Evolutionary conservation across 2,797 vertebrate species (phyloP).

Genomic region (Lutjanus campechanus): DNA sequence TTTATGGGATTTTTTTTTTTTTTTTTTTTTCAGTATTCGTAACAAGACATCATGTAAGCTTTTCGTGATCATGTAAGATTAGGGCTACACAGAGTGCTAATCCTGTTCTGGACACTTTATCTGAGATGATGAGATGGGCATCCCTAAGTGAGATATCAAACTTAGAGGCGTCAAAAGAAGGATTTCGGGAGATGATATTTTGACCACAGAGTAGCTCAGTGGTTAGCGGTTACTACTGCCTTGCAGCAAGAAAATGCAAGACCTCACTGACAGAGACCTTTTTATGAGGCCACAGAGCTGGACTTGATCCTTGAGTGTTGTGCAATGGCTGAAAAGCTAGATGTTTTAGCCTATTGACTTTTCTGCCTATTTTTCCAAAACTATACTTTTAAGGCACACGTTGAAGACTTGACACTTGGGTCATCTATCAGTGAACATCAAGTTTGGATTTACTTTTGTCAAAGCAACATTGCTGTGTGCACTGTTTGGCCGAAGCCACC

Average conservation of each 20-base stretch:
- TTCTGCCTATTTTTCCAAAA: too few species aligned
- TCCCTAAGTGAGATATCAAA: constrained; percentile 11
- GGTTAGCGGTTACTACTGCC: constrained; percentile 7
- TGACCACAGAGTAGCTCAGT: constrained; percentile 15
- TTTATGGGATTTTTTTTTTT: constrained; percentile 51
- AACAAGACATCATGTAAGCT: constrained; percentile 49
- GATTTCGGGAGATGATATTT: constrained; percentile 27
- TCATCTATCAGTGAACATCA: not conserved
- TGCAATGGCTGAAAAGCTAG: not conserved
- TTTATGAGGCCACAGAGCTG: not conserved
- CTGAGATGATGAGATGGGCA: constrained; percentile 4
- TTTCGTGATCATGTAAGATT: constrained; percentile 50
- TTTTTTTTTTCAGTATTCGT: constrained; percentile 8
- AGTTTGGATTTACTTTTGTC: not conserved
- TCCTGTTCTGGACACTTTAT: constrained; percentile 31
- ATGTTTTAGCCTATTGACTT: not conserved
- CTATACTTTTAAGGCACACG: not conserved
- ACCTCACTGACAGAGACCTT: not conserved
- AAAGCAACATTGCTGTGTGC: not conserved
- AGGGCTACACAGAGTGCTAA: constrained; percentile 23
- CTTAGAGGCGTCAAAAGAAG: constrained; percentile 12
- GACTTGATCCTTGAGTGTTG: not conserved
- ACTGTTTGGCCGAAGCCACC: not conserved
- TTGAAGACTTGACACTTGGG: not conserved
- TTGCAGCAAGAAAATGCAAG: not conserved